Conservation (phyloP, 2,113 vertebrate genomes). For the Ailurus styani region DNA sequence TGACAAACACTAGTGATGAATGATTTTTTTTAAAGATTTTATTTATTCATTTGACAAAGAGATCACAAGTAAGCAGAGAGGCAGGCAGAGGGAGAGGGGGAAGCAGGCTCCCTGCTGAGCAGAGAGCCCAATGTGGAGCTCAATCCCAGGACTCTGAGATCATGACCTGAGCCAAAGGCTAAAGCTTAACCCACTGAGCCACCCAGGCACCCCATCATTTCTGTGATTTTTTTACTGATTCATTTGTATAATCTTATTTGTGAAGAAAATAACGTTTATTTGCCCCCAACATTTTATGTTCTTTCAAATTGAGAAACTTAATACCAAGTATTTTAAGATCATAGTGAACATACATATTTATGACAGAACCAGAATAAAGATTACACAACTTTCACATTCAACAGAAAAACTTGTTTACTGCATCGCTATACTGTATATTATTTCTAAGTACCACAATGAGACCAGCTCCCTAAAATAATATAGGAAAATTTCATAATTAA, state of each 20-base stretch:
- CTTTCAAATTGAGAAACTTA: constrained; percentile 12
- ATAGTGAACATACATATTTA: background rate
- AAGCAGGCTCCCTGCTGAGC: no score
- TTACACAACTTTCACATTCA: background rate
- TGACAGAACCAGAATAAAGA: background rate
- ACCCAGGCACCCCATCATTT: no score
- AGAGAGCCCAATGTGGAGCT: no score
- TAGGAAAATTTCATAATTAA: background rate
- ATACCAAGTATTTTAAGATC: background rate
- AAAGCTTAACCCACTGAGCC: no score
- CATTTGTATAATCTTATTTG: background rate
- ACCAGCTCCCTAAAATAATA: background rate
- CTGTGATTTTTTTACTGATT: background rate
- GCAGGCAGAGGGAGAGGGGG: no score
- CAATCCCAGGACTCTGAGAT: no score
- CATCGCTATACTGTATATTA: background rate
- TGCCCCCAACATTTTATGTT: background rate
- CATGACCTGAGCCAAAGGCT: no score
- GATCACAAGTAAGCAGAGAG: no score
- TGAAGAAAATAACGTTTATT: background rate
- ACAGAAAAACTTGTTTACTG: background rate
- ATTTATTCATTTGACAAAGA: no score
- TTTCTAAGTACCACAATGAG: background rate
- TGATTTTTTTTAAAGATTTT: no score
- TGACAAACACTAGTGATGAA: background rate